These are phyloP conservation scores for Oncorhynchus clarkii DNA, from an alignment of 2,113 vertebrate species.

Conservation along the genomic window DNA sequence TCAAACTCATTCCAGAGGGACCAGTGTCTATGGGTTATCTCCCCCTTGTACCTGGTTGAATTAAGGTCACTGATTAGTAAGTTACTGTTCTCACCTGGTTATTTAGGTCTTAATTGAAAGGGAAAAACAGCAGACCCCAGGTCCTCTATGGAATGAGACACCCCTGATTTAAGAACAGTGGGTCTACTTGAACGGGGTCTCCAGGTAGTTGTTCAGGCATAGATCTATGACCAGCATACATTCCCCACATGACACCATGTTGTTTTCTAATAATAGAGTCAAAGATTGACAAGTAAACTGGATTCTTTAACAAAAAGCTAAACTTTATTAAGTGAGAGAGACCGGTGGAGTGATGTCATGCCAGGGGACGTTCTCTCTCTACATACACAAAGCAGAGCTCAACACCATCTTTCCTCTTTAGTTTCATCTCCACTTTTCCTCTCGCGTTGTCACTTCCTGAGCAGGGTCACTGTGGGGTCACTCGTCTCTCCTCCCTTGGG, in stretches of 20 bases:
- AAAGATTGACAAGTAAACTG: constrained; percentile 23
- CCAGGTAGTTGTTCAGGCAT: no score
- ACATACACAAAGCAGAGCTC: constrained; percentile 19
- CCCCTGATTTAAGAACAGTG: neutral
- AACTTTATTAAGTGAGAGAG: constrained; percentile 58
- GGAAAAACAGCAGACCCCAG: no score
- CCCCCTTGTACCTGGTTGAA: no score
- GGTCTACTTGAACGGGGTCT: no score
- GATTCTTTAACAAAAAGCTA: constrained; percentile 38
- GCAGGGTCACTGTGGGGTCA: constrained; percentile 49
- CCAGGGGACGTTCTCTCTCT: constrained; percentile 19
- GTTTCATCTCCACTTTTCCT: constrained; percentile 14
- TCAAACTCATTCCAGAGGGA: neutral
- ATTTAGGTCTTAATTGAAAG: no score
- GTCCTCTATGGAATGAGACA: neutral
- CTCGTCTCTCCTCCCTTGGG: constrained; percentile 26
- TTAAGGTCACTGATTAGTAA: no score
- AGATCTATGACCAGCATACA: neutral
- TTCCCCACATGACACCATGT: neutral
- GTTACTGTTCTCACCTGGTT: no score
- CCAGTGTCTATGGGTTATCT: neutral
- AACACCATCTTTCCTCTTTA: constrained; percentile 2
- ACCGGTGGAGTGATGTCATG: constrained; percentile 31
- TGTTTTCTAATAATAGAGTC: neutral
- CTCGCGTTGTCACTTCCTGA: constrained; percentile 15